phyloP scores from a whole-genome alignment of 2,113 vertebrate species.

The Pterocles burchelli region DNA sequence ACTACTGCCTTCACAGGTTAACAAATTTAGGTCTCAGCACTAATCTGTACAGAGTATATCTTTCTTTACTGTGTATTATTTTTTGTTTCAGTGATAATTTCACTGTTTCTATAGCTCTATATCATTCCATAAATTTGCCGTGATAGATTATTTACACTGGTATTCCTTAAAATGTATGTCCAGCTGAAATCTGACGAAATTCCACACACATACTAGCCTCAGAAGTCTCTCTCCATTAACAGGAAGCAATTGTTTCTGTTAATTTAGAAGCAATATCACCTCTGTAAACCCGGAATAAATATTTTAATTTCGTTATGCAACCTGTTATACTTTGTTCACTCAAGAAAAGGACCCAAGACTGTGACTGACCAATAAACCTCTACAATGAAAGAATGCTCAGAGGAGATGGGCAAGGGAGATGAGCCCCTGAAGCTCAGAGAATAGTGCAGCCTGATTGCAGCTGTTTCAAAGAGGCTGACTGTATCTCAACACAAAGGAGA shows the following conservation, averaged over 20 bases:
- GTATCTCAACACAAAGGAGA: not conserved
- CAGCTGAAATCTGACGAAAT: not conserved
- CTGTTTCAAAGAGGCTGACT: not conserved
- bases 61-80: not conserved
- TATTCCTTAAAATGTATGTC: not conserved
- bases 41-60: not conserved
- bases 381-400: accelerated
- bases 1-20: not conserved
- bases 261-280: not conserved
- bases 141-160: not conserved
- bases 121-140: not conserved
- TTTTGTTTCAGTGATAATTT: not conserved
- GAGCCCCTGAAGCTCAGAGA: accelerated
- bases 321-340: not conserved
- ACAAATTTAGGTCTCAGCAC: not conserved
- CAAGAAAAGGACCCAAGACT: not conserved
- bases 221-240: not conserved
- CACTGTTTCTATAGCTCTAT: not conserved
- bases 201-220: accelerated
- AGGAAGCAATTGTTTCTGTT: not conserved
- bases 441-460: too few species aligned
- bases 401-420: not conserved
- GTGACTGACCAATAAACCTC: not conserved
- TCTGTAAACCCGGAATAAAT: not conserved
- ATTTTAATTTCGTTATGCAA: not conserved